A percentile compares a stretch with the other conserved stretches of the same genome.
phyloP scores from a whole-genome alignment of 1,140 invertebrate genomes.

The Brachionus manjavacas region DNA sequence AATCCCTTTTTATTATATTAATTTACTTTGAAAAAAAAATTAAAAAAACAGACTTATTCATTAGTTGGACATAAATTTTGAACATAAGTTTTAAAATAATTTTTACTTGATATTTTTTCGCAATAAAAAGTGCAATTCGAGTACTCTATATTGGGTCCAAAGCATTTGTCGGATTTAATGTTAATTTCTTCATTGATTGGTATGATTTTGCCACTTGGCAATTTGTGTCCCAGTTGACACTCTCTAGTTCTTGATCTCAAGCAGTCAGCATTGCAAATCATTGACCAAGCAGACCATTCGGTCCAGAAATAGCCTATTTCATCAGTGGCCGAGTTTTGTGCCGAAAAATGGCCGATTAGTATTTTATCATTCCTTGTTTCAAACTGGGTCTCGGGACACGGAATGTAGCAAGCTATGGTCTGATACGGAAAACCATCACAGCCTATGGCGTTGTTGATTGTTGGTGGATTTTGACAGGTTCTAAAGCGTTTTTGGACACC shows the following conservation, averaged over 20 bases:
- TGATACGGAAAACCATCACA: conserved; percentile 31
- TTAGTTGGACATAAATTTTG: too few relatives aligned
- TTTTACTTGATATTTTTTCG: conserved; percentile 34
- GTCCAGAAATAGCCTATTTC: conserved; percentile 29
- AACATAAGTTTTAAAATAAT: background rate
- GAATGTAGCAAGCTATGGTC: background rate
- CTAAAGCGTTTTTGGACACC: conserved; percentile 18
- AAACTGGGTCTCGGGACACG: background rate
- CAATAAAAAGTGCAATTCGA: conserved; percentile 39
- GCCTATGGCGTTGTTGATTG: background rate
- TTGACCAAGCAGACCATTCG: conserved; percentile 19
- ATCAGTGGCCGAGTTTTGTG: background rate
- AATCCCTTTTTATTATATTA: too few relatives aligned
- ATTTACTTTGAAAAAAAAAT: too few relatives aligned
- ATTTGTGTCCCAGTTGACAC: background rate
- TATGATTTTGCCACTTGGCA: background rate
- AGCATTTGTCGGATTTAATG: background rate
- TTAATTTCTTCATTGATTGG: background rate
- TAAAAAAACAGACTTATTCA: too few relatives aligned
- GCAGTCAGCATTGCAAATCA: conserved; percentile 36
- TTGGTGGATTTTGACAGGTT: conserved; percentile 15
- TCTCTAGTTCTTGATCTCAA: conserved; percentile 26
- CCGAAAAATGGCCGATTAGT: background rate
- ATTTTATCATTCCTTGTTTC: background rate
- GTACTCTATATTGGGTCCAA: conserved; percentile 1